Base-by-base conservation (phyloP, 2,797 vertebrate genomes). In the Hydrolagus colliei region DNA sequence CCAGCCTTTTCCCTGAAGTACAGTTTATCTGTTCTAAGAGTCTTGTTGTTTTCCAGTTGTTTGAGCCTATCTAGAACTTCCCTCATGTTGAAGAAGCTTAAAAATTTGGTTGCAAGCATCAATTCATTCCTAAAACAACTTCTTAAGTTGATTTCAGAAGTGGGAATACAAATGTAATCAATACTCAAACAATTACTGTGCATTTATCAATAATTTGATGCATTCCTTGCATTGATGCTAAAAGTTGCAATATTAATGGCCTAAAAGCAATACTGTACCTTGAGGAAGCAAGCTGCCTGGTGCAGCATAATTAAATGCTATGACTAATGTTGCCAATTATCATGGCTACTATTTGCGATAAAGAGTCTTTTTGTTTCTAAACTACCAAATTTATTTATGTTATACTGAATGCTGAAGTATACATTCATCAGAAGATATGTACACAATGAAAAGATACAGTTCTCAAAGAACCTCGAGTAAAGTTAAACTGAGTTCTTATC, bases 321-420 rank as follows among this genome's bases (percentile, higher is more conserved):
- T 92, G 88, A 92, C 89, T 91, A 91, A 92, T 91, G 87, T 32
- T 86, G 87, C 77, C 85, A 91, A 89, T 90, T 92, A 89, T 85
- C 84, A 68, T 87, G 73, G 86, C 89, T 92, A 91, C 90, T 92
- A 93, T 92, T 87, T 89, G 65, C 86, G 89, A 86, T 89, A 90
- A 90, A 92, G 74, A 73, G 13, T 32, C 78, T 91, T 72, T 92
- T 90, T 92, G 67, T 91, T 90, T 92, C 88, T 85, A 86, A 88
- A 84, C 87, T 89, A 87, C 86, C 86, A 88, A 91, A 90, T 87
- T 88, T 85, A 89, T 91, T 86, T 87, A 75, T 86, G 73, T 88
- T 91, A 89, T 74, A 90, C 9, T 86, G 87, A 90, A n/a, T 80
- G 62, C 9, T 87, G 87, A 89, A 88, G 80, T 86, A 52, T 65